Evolutionary conservation across 2,113 vertebrate genomes (phyloP).

Genomic region (Atherinomorus stipes): DNA sequence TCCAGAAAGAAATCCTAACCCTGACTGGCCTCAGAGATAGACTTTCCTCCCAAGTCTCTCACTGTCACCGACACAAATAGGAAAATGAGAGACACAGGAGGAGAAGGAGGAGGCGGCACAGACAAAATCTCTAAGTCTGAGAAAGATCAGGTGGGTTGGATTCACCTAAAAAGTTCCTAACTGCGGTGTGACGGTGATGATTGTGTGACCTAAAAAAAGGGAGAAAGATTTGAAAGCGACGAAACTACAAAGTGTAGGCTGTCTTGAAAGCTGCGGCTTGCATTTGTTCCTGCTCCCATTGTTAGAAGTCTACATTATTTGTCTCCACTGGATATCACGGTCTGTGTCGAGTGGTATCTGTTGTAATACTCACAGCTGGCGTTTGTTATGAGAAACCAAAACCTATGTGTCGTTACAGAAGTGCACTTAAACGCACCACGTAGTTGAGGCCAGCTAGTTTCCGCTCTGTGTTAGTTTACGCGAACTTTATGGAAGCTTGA

Average conservation of each 20-base stretch:
- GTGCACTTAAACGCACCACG: neutral
- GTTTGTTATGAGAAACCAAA: neutral
- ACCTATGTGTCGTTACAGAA: fast-evolving
- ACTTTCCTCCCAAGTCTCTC: neutral
- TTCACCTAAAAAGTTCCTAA: neutral
- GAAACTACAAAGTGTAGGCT: neutral
- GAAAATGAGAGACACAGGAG: constrained; percentile 60
- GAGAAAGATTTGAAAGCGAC: neutral
- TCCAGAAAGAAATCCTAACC: neutral
- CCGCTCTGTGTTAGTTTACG: neutral
- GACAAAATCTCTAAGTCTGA: constrained; percentile 51
- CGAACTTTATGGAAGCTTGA: neutral
- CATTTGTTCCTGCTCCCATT: neutral
- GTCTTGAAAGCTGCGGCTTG: neutral
- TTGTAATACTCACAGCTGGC: neutral
- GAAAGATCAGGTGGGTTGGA: constrained; percentile 76
- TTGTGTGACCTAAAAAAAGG: neutral
- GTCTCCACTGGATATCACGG: neutral
- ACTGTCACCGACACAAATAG: neutral
- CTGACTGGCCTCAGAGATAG: neutral
- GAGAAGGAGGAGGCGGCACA: neutral
- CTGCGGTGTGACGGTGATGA: too few species aligned
- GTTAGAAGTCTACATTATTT: neutral
- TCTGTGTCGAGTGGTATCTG: neutral
- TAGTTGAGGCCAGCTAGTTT: neutral